Conservation (phyloP, 2,113 vertebrate genomes). For the Rattus norvegicus region DNA sequence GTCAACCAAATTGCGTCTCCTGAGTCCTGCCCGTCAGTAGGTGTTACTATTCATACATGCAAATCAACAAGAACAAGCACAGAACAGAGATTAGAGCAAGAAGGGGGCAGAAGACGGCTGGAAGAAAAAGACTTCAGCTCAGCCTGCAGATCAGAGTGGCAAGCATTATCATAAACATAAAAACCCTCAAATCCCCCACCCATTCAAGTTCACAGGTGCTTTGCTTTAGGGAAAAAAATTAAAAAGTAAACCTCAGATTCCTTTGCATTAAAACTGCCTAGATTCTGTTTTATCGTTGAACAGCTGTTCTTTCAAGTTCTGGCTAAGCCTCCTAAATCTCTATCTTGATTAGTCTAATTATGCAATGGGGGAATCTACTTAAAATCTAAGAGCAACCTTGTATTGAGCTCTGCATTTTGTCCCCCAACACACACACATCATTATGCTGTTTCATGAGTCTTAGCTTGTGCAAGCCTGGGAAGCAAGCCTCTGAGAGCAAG, state of each 20-base stretch:
- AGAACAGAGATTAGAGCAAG: constrained; percentile 58
- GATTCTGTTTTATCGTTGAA: constrained; percentile 68
- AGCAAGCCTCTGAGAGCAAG: neutral
- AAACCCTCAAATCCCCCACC: constrained; percentile 48
- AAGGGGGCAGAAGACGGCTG: constrained; percentile 40
- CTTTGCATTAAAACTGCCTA: constrained; percentile 15
- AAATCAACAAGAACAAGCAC: constrained; percentile 67
- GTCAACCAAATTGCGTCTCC: constrained; percentile 71
- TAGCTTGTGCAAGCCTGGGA: neutral
- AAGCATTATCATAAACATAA: constrained; percentile 70
- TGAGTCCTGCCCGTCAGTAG: constrained; percentile 66
- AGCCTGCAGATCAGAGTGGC: constrained; percentile 7
- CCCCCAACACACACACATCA: neutral
- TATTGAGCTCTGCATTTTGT: constrained; percentile 42
- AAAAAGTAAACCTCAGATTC: constrained; percentile 41
- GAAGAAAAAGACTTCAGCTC: constrained; percentile 57
- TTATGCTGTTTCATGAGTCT: constrained; percentile 26
- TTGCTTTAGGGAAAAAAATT: constrained; percentile 49
- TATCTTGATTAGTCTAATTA: constrained; percentile 67
- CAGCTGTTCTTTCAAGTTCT: constrained; percentile 74
- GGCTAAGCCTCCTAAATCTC: constrained; percentile 62
- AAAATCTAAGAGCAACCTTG: constrained; percentile 60
- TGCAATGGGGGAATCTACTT: constrained; percentile 34
- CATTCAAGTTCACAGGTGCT: constrained; percentile 68
- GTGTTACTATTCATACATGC: constrained; percentile 79